Evolutionary conservation across 2,797 vertebrate species (phyloP), one percentile per base, ranked within the genome.

Genomic region (Tympanoctomys barrerae): DNA sequence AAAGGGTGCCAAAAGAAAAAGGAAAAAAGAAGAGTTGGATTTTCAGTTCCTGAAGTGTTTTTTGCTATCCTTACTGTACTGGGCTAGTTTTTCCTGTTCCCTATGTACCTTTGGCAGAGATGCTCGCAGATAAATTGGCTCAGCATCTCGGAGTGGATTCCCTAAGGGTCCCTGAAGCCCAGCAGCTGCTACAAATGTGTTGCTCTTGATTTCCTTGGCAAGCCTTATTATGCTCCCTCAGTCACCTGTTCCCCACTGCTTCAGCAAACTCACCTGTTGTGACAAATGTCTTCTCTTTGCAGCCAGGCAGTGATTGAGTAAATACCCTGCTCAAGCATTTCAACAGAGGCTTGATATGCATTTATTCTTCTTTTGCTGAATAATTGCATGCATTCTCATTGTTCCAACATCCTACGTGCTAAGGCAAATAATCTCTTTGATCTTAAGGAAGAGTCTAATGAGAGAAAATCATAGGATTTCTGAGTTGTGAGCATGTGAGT

Each of bases 201-300:
- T 95, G 36, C 66, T 31, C 18, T 79, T 89, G 78, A 96, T 86
- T 97, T 39, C 59, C 31, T 9, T 81, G 86, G 73, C 85, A 92
- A 80, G n/a, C 71, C 26, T 94, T 57, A 85, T 89, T 96, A 81
- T 10, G 6, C 18, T 89, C 42, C 52, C 82, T 89, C 59, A 21
- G 57, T 81, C 54, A 89, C 80, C 54, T 96, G 49, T 64, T 62
- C 36, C 92, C 84, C 14, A 64, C 13, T 78, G 85, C 73, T 94
- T 92, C 42, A 21, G 28, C 80, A 95, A 97, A 94, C 80, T 96
- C 77, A 95, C 93, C 75, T 82, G 62, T 95, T 80, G 89, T 66
- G 79, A 90, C 59, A 92, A 96, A 85, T 75, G 57, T 54, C 73
- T 42, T 91, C 4, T 84, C 31, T 89, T 92, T 89, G 77, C 36